Evolutionary conservation across 2,113 vertebrate genomes (phyloP).

Genomic region (Sciurus niger): DNA sequence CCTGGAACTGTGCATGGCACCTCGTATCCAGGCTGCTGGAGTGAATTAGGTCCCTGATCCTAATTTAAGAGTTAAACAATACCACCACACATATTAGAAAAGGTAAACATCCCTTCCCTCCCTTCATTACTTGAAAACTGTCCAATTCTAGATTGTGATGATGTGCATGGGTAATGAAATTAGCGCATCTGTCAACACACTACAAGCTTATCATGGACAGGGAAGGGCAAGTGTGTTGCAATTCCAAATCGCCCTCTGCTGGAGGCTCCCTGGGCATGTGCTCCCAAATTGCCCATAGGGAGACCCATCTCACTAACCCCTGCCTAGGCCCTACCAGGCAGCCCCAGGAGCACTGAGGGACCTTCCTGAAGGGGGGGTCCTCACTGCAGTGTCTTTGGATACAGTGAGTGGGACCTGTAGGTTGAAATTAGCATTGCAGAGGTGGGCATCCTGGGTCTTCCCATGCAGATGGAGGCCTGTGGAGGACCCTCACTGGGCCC

Average conservation of each 20-base stretch:
- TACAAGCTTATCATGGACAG: constrained; percentile 67
- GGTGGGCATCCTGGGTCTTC: too few species aligned
- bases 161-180: constrained; percentile 87
- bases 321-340: not conserved
- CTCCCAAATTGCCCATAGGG: not conserved
- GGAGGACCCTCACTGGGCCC: not conserved
- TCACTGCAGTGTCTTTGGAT: not conserved
- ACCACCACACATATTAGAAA: constrained; percentile 71
- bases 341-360: not conserved
- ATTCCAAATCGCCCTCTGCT: constrained; percentile 20
- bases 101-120: constrained; percentile 70
- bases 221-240: constrained; percentile 43
- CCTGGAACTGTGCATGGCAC: accelerated
- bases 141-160: constrained; percentile 84
- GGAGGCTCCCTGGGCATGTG: not conserved
- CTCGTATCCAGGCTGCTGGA: accelerated
- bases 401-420: accelerated
- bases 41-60: not conserved
- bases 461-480: not conserved
- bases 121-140: constrained; percentile 85
- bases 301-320: not conserved
- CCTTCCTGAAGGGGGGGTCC: not conserved
- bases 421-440: too few species aligned
- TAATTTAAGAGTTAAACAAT: constrained; percentile 78
- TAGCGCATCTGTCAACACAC: constrained; percentile 76